phyloP scores from a whole-genome alignment of 2,113 vertebrate genomes.

The Morphnarchus princeps region DNA sequence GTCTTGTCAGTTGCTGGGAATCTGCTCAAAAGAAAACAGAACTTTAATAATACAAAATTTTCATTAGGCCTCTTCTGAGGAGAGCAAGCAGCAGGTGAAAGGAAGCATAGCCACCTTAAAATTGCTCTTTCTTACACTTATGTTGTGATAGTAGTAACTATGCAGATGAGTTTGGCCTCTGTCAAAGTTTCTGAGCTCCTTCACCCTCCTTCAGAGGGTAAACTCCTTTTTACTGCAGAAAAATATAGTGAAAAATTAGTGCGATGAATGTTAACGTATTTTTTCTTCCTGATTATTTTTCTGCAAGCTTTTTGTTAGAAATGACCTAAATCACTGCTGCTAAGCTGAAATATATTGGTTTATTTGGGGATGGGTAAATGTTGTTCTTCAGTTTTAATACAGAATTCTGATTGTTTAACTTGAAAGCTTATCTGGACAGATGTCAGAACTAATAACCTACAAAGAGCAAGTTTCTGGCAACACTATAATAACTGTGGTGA shows the following conservation, averaged over 20 bases:
- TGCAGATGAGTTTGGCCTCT: not conserved
- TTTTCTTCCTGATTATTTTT: not conserved
- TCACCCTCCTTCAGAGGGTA: not conserved
- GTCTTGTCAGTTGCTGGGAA: not conserved
- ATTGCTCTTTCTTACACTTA: not conserved
- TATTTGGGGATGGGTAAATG: not conserved
- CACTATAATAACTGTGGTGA: not conserved
- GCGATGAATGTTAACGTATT: not conserved
- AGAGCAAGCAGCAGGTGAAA: not conserved
- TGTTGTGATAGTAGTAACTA: not conserved
- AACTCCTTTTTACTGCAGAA: not conserved
- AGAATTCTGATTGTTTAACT: not conserved
- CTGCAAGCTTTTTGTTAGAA: not conserved
- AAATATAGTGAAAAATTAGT: not conserved
- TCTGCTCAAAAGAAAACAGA: not conserved
- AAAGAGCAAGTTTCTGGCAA: not conserved
- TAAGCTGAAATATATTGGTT: not conserved
- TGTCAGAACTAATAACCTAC: not conserved
- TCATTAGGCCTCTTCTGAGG: not conserved
- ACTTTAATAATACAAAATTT: not conserved
- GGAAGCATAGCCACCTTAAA: not conserved
- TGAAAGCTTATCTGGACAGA: not conserved
- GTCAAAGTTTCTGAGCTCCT: not conserved
- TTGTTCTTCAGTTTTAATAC: not conserved
- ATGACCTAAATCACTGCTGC: not conserved